Evolutionary conservation across 2,888 invertebrate species (phyloP), one percentile per base, ranked within the genome.

Genomic region (Synergus gifuensis): DNA sequence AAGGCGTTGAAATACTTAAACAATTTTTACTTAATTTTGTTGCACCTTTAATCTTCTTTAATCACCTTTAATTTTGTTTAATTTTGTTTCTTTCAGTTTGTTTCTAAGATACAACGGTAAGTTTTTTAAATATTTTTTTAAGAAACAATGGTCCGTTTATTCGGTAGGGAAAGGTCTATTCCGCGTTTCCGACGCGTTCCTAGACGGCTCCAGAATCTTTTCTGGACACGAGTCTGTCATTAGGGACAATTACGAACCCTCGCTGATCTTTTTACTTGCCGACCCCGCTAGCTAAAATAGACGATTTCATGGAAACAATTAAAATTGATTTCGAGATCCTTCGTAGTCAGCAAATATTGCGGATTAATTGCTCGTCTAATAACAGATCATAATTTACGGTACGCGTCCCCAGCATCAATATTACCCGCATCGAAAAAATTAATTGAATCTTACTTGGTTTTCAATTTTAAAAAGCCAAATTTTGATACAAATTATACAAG

Each of bases 221-320:
- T 77, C 76, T 76, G 80, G 77, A 79, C 79, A 67, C 82, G 46
- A 78, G 78, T 81, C 81, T 83, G 81, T 84, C 80, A 84, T 84
- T 84, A 83, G 81, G 78, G 76, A 78, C 81, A 79, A 84, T 84
- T 84, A 84, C 76, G 49, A 36, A 49, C 54, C 54, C 4, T 73
- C 36, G 36, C 36, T 60, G 54, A n/a, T 54, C 73, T 73, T 73
- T 73, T 73, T 73, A 73, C 54, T 73, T 54, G 54, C 54, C 73
- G 73, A 73, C 54, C 73, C 73, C 12, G 28, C 73, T 54, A 54
- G 49, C 73, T 54, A 54, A 73, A 73, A 54, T 73, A 49, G 54
- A 4, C n/a, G 54, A 73, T 73, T 73, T 73, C 73, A 22, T 49
- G 73, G 54, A 73, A 73, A 73, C 73, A 36, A 73, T 73, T 73